Evolutionary conservation across 92 coral and sea anemone genomes (phyloP), one percentile per base, ranked within the genome.

Genomic region (Isaurus tuberculatus): DNA sequence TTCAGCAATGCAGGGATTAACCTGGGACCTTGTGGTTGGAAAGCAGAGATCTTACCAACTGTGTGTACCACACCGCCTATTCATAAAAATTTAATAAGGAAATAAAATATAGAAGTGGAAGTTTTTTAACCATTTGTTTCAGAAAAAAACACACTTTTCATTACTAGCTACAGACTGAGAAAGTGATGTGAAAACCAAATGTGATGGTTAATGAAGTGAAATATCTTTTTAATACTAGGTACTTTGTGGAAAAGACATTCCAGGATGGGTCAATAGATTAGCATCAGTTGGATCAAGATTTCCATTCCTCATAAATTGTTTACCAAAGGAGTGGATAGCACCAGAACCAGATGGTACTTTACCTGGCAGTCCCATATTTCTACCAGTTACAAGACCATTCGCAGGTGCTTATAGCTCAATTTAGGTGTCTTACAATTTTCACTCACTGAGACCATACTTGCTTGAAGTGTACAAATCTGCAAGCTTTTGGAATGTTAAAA

Each of bases 281-380:
- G 99, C 99, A 22, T 90, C 94, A 83, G 89, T 95, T 46, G 94
- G 98, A 36, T 97, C 99, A 13, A 89, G 90, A 37, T 86, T 94
- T 66, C 99, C 99, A 11, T 97, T 94, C 78, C 88, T 97, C 4
- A 90, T 92, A 2, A 97, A 92, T 40, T 94, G 94, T 80, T 90
- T 97, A 63, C 99, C 99, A 4, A 92, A 85, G 77, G 99, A 97
- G 48, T 97, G 99, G 99, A 88, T 97, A 17, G 89, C 92, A 7
- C 99, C 99, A 32, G 98, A 90, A 78, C 97, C 98, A 22, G 94
- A 87, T 33, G 86, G 90, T 10, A 89, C 91, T 15, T 25, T 70
- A 20, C 30, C 88, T 19, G 65, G 70, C 79, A 91, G 94, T 32
- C 87, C 93, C 20, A 72, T 83, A 33, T 79, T 86, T 48, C 49